These are phyloP conservation scores for Pogoniulus pusillus DNA, from an alignment of 2,797 vertebrate genomes.

Conservation along the genomic window DNA sequence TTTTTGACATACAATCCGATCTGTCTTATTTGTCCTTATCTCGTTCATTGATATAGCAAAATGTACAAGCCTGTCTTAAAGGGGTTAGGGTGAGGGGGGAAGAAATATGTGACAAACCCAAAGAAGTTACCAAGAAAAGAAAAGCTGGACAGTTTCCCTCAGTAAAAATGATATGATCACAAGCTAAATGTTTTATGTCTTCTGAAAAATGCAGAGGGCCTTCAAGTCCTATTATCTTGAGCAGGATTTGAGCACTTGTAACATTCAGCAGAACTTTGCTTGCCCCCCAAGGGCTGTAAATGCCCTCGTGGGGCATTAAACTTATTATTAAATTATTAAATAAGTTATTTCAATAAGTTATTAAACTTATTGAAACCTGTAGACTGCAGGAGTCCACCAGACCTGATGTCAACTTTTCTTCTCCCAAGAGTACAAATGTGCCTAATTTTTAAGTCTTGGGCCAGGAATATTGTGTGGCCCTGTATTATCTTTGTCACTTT, in stretches of 20 bases:
- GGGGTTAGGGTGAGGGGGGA: not conserved
- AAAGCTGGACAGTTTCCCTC: not conserved
- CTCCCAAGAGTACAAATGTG: not conserved
- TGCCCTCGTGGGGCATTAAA: too few relatives aligned
- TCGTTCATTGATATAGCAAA: not conserved
- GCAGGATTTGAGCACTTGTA: not conserved
- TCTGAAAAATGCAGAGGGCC: conserved; percentile 28
- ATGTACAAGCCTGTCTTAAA: not conserved
- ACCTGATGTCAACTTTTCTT: not conserved
- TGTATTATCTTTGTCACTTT: not conserved
- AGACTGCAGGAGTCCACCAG: not conserved
- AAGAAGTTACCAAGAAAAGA: not conserved
- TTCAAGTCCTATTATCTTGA: conserved; percentile 30
- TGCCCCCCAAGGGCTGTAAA: not conserved
- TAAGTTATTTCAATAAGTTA: not conserved
- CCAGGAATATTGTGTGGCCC: not conserved
- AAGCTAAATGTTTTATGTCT: conserved; percentile 27
- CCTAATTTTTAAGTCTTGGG: not conserved
- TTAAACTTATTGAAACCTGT: not conserved
- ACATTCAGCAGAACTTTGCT: not conserved
- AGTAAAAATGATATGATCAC: not conserved
- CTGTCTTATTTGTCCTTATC: not conserved
- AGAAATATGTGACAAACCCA: not conserved
- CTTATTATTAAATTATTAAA: too few relatives aligned
- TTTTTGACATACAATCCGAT: not conserved